Evolutionary conservation across 2,113 vertebrate species (phyloP), one percentile per base, ranked within the genome.

Genomic region (Aptenodytes patagonicus): DNA sequence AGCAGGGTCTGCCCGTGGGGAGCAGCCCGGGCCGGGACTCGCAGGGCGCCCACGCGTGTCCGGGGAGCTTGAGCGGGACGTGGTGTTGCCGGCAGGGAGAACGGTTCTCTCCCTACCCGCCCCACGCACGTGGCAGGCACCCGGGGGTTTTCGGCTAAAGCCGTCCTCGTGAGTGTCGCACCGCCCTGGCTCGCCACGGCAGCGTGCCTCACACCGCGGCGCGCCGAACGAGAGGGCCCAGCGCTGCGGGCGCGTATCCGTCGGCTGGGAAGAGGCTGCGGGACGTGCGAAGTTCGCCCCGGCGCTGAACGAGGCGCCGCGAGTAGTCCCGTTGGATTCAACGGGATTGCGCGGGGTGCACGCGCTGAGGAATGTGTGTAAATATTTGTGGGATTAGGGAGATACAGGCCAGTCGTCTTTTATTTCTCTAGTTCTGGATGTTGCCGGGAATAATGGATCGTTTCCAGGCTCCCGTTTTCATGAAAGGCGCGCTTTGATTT

Each of bases 231-330:
- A 3, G 73, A 7, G 14, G 3, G 7, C 9, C 68, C 10, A 15
- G 25, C 5, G 36, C 19, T 2, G 11, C 1, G 38, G 12, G 6
- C 4, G 36, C 19, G 0, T 0, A 1, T n/a, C 19, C 13, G 2
- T 0, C 2, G 1, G 38, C 14, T 8, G n/a, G 38, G 58, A 21
- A n/a, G 54, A 20, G 42, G 31, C n/a, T 51, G 69, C 22, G 0
- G 32, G 18, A 21, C 1, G 4, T 6, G 38, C 4, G 0, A 16
- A 32, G 14, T 20, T 68, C 51, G 3, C 32, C 55, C 54, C 2
- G 47, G 65, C 12, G 10, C 75, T 40, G 66, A 34, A 21, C 0
- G 4, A 13, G 16, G 15, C 5, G 2, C 36, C 4, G 0, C 5
- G 10, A 57, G 15, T 0, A 9, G 49, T 24, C 46, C 42, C 3